Conservation (phyloP, 1,140 invertebrate genomes). For the Philaenus spumarius region DNA sequence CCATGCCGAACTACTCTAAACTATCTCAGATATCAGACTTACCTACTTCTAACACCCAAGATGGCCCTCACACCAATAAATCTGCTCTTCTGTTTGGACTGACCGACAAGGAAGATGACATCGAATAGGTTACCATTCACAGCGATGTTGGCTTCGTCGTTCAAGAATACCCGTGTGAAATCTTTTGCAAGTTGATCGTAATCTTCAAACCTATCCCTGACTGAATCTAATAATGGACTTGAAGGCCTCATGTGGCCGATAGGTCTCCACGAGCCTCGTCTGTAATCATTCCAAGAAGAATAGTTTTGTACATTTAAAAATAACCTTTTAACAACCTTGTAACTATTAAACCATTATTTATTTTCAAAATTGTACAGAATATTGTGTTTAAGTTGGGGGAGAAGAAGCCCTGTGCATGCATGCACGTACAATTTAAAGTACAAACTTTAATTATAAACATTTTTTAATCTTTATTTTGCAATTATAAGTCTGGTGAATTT, state of each 20-base stretch:
- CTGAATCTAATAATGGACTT: slow-evolving; percentile 84
- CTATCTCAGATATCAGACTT: slow-evolving; percentile 21
- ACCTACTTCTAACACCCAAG: slow-evolving; percentile 82
- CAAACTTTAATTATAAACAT: too few species aligned
- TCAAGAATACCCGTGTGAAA: slow-evolving; percentile 83
- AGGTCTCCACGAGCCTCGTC: slow-evolving; percentile 83
- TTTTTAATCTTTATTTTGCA: too few species aligned
- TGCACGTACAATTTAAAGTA: too few species aligned
- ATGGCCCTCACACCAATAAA: slow-evolving; percentile 88
- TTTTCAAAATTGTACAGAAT: too few species aligned
- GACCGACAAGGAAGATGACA: slow-evolving; percentile 84
- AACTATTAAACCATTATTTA: too few species aligned
- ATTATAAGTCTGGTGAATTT: too few species aligned
- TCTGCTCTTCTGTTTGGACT: slow-evolving; percentile 73
- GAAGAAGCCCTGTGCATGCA: too few species aligned
- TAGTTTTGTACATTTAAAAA: too few species aligned
- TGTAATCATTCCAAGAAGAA: too few species aligned
- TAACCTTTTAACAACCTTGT: too few species aligned
- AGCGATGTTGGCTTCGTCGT: slow-evolving; percentile 60
- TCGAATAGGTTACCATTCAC: slow-evolving; percentile 78
- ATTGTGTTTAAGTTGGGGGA: too few species aligned
- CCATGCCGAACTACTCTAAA: not conserved
- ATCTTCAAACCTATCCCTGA: slow-evolving; percentile 87
- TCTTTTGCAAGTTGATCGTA: slow-evolving; percentile 91
- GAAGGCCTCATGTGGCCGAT: slow-evolving; percentile 93